Percentiles rank a stretch among this genome's conserved stretches.
These are phyloP conservation scores for Apoda limacodes DNA, from an alignment of 2,888 invertebrate species.

Conservation along the genomic window DNA sequence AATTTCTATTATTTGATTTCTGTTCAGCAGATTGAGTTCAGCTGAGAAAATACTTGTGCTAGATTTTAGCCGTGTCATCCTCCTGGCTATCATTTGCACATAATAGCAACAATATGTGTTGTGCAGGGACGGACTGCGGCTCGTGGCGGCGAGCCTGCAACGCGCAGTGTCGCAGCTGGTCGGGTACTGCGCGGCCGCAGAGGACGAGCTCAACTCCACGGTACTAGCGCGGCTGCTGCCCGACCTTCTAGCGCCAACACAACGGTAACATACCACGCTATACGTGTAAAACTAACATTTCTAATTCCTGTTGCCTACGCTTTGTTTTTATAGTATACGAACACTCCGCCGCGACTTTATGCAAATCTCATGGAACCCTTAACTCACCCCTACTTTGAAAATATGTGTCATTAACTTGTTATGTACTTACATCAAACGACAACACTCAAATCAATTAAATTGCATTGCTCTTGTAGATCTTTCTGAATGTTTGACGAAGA, in stretches of 20 bases:
- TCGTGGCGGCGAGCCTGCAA: slow-evolving; percentile 74
- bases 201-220: slow-evolving; percentile 83
- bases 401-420: too few species aligned
- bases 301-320: too few species aligned
- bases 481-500: too few species aligned
- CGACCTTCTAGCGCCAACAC: slow-evolving; percentile 18
- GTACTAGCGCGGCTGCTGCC: slow-evolving; percentile 74
- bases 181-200: slow-evolving; percentile 80
- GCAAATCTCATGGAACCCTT: too few species aligned
- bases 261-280: background rate
- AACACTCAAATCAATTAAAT: too few species aligned
- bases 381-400: too few species aligned
- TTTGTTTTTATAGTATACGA: too few species aligned
- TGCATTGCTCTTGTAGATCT: too few species aligned
- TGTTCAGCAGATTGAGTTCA: slow-evolving; percentile 15
- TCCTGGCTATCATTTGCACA: background rate
- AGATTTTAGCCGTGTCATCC: slow-evolving; percentile 19
- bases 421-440: too few species aligned
- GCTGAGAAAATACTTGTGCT: slow-evolving; percentile 20
- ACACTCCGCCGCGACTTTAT: too few species aligned
- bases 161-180: slow-evolving; percentile 76
- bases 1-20: too few species aligned
- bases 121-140: slow-evolving; percentile 74
- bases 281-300: too few species aligned
- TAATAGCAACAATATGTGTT: slow-evolving; percentile 4